Percentiles rank a stretch among this genome's conserved stretches.
Evolutionary conservation across 2,888 invertebrate genomes (phyloP).

Genomic region (Aromia moschata): DNA sequence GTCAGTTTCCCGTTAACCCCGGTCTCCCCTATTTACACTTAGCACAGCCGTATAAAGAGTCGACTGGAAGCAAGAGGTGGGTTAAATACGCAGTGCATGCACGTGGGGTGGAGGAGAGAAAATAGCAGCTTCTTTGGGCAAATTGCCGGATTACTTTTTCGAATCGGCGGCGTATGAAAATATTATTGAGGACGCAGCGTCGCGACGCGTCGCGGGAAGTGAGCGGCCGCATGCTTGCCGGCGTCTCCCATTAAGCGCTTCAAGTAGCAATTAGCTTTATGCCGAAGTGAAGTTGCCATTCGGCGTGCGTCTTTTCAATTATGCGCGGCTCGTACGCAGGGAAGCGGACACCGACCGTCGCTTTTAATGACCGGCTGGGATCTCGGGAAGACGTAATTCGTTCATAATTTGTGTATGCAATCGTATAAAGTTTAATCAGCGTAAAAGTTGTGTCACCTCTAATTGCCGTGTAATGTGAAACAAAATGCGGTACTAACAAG

Average conservation of each 20-base stretch:
- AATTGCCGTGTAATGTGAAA: too few relatives aligned
- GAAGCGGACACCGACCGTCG: conserved; percentile 19
- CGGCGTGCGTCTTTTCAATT: conserved; percentile 47
- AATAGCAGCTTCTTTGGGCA: conserved; percentile 33
- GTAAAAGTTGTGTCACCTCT: too few relatives aligned
- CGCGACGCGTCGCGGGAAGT: conserved; percentile 44
- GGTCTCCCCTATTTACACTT: too few relatives aligned
- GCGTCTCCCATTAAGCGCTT: conserved; percentile 61
- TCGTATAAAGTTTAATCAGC: too few relatives aligned
- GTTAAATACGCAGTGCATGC: too few relatives aligned
- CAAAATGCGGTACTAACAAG: too few relatives aligned
- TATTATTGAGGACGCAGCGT: conserved; percentile 46
- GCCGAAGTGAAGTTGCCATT: conserved; percentile 57
- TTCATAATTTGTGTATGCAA: too few relatives aligned
- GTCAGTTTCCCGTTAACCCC: too few relatives aligned
- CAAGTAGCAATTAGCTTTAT: conserved; percentile 63
- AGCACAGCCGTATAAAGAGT: too few relatives aligned
- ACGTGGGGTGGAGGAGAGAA: conserved; percentile 28
- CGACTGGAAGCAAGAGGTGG: too few relatives aligned
- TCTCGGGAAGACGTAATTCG: too few relatives aligned
- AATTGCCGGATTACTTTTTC: conserved; percentile 41
- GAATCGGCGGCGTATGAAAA: conserved; percentile 48
- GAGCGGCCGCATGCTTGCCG: conserved; percentile 50
- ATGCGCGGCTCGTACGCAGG: conserved; percentile 37
- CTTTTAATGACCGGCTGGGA: too few relatives aligned